phyloP scores from a whole-genome alignment of 2,113 vertebrate genomes.

The Gila orcuttii region DNA sequence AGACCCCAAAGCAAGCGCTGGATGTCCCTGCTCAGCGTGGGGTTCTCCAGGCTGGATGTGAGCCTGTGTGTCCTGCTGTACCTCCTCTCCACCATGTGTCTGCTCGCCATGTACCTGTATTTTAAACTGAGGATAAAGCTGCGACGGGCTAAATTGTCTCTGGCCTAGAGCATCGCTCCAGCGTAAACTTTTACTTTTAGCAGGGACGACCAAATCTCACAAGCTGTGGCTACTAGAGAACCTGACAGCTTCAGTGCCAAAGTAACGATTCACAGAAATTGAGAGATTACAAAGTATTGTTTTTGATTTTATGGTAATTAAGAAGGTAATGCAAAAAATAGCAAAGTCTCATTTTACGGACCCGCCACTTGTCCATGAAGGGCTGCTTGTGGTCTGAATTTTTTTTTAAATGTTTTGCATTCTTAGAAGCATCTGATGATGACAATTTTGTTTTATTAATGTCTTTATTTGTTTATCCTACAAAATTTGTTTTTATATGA shows the following conservation, averaged over 20 bases:
- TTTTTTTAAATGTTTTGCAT: neutral
- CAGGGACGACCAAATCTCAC: neutral
- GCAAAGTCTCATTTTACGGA: neutral
- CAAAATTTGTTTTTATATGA: neutral
- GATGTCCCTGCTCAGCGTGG: constrained; percentile 81
- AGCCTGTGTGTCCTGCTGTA: constrained; percentile 90
- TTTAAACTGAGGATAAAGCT: constrained; percentile 78
- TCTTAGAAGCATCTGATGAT: neutral
- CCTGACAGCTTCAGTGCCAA: neutral
- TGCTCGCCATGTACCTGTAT: constrained; percentile 86
- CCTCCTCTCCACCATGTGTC: constrained; percentile 84
- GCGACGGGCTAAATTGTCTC: constrained; percentile 66
- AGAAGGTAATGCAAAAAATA: neutral
- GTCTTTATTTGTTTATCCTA: neutral
- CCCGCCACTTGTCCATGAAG: neutral
- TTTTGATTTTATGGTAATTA: constrained; percentile 17
- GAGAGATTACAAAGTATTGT: neutral
- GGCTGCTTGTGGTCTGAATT: neutral
- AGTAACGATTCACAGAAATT: neutral
- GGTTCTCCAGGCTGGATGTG: constrained; percentile 87
- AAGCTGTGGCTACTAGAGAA: neutral
- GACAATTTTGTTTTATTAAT: neutral
- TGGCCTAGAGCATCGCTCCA: constrained; percentile 60
- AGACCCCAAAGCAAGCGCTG: constrained; percentile 66
- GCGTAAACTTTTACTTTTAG: neutral